Conservation (phyloP, 2,113 vertebrate species). For the Trichomycterus rosablanca region DNA sequence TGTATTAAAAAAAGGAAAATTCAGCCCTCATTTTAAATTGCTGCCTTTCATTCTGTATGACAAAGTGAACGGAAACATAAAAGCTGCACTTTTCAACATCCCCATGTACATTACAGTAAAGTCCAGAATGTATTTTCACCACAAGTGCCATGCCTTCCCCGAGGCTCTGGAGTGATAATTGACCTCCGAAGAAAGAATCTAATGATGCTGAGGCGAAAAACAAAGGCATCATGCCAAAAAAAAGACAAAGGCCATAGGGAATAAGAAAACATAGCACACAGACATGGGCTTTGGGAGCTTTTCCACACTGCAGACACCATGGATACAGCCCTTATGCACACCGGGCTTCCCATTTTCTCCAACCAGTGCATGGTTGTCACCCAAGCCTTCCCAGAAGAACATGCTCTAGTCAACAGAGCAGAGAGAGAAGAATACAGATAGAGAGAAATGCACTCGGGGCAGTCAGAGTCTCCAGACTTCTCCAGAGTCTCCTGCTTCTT, state of each 20-base stretch:
- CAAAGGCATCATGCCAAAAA: constrained; percentile 6
- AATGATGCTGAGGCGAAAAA: constrained; percentile 1
- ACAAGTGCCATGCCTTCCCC: neutral
- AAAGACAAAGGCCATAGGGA: constrained; percentile 7
- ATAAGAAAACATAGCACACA: constrained; percentile 2
- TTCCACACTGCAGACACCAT: constrained; percentile 14
- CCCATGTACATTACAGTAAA: too few relatives aligned
- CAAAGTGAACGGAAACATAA: too few relatives aligned
- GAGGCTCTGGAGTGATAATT: neutral
- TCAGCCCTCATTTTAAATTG: too few relatives aligned
- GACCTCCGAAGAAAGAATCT: constrained; percentile 1
- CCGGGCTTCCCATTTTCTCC: constrained; percentile 24
- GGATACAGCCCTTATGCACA: constrained; percentile 35
- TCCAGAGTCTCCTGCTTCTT: too few relatives aligned
- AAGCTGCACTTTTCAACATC: too few relatives aligned
- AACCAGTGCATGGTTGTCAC: constrained; percentile 33
- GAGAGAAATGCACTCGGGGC: neutral
- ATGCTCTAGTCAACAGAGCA: constrained; percentile 20
- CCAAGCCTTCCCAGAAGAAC: constrained; percentile 31
- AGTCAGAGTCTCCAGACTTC: too few relatives aligned
- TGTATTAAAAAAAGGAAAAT: constrained; percentile 11
- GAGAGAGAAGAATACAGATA: neutral
- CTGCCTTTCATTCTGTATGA: too few relatives aligned
- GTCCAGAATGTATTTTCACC: neutral
- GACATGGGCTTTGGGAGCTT: constrained; percentile 11